These are phyloP conservation scores for Callosobruchus maculatus DNA, from an alignment of 2,888 invertebrate species.

Conservation along the genomic window DNA sequence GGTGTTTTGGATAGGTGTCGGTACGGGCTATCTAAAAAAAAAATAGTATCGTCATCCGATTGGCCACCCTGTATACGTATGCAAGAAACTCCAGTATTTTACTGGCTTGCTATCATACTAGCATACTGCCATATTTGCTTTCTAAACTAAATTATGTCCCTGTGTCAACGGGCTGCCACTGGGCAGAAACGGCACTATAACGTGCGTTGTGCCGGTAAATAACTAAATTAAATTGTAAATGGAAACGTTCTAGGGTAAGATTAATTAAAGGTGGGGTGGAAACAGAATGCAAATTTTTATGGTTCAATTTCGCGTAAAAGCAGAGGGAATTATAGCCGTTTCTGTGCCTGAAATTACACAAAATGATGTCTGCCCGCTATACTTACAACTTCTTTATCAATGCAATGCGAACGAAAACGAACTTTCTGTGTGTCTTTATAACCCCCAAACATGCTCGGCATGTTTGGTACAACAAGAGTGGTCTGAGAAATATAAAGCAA, in stretches of 20 bases:
- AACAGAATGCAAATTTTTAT: constrained; percentile 33
- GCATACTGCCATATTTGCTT: no score
- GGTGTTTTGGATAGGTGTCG: no score
- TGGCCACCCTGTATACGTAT: no score
- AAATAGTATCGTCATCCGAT: no score
- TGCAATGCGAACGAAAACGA: neutral
- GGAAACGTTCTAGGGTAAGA: constrained; percentile 31
- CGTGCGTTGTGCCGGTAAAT: constrained; percentile 35
- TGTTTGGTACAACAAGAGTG: neutral
- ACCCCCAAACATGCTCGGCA: neutral
- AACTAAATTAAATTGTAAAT: constrained; percentile 41
- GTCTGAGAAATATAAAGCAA: neutral
- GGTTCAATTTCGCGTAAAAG: constrained; percentile 26
- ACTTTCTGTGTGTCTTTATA: neutral
- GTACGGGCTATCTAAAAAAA: no score
- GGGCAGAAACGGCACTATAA: constrained; percentile 10
- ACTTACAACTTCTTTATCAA: neutral
- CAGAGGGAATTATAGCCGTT: constrained; percentile 26
- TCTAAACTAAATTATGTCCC: neutral
- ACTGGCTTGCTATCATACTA: no score
- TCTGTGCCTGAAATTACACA: constrained; percentile 10
- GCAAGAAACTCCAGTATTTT: no score
- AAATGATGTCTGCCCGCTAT: neutral
- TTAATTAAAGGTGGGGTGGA: constrained; percentile 34
- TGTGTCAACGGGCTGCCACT: neutral